These are phyloP conservation scores for Scomber scombrus DNA, from an alignment of 2,113 vertebrate genomes.

Conservation along the genomic window DNA sequence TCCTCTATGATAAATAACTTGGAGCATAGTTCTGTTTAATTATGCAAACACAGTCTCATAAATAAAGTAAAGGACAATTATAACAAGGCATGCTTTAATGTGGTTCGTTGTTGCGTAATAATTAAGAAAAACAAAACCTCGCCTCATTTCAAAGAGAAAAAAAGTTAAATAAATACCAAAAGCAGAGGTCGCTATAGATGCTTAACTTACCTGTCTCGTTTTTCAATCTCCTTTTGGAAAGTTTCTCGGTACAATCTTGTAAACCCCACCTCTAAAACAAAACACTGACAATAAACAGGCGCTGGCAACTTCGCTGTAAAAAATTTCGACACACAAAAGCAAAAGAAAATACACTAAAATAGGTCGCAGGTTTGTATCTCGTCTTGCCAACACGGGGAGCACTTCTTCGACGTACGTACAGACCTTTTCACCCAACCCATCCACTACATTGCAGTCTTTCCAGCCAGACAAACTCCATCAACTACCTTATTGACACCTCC, in stretches of 20 bases:
- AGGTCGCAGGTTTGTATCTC: accelerated
- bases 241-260: constrained; percentile 26
- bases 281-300: constrained; percentile 10
- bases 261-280: neutral
- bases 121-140: neutral
- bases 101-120: neutral
- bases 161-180: neutral
- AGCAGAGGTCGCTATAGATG: constrained; percentile 39
- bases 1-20: constrained; percentile 24
- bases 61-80: neutral
- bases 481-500: constrained; percentile 60
- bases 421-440: constrained; percentile 7
- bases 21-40: neutral
- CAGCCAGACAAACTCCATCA: constrained; percentile 52
- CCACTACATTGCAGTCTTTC: constrained; percentile 67
- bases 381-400: constrained; percentile 26
- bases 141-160: neutral
- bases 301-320: neutral
- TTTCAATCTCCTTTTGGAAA: constrained; percentile 47
- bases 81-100: neutral
- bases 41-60: neutral
- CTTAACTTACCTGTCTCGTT: constrained; percentile 60
- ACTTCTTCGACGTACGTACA: neutral
- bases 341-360: neutral
- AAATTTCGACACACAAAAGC: neutral